Evolutionary conservation across 2,113 vertebrate species (phyloP).

Genomic region (Atherinomorus stipes): DNA sequence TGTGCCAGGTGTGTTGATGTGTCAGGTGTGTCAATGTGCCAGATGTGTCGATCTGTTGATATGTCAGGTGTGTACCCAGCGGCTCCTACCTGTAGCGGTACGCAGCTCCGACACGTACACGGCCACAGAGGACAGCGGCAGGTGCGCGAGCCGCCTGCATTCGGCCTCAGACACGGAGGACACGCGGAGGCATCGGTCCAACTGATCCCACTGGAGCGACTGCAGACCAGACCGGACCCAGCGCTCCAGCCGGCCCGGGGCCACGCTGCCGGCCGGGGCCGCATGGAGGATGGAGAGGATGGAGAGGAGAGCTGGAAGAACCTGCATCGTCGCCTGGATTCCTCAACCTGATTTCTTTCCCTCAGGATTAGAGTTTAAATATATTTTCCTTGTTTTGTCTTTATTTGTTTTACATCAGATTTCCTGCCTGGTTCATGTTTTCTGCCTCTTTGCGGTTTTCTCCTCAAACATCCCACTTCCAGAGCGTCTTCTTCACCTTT

Average conservation of each 20-base stretch:
- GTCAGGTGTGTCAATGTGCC: neutral
- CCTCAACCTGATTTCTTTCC: no score
- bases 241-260: conserved; percentile 75
- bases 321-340: neutral
- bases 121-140: conserved; percentile 75
- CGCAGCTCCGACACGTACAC: conserved; percentile 78
- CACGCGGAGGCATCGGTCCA: conserved; percentile 78
- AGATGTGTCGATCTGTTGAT: neutral
- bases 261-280: neutral
- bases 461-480: neutral
- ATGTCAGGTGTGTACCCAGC: no score
- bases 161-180: conserved; percentile 76
- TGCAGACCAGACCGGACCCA: conserved; percentile 83
- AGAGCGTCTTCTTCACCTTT: neutral
- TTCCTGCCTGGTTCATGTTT: neutral
- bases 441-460: neutral
- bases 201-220: conserved; percentile 80
- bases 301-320: conserved; percentile 36
- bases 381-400: neutral
- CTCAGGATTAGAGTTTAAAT: neutral
- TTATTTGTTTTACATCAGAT: neutral
- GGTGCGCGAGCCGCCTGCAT: conserved; percentile 74
- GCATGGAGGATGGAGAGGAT: conserved; percentile 44
- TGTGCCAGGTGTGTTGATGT: neutral
- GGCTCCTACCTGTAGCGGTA: conserved; percentile 50